phyloP scores from a whole-genome alignment of 2,113 vertebrate species.

The Saimiri boliviensis region DNA sequence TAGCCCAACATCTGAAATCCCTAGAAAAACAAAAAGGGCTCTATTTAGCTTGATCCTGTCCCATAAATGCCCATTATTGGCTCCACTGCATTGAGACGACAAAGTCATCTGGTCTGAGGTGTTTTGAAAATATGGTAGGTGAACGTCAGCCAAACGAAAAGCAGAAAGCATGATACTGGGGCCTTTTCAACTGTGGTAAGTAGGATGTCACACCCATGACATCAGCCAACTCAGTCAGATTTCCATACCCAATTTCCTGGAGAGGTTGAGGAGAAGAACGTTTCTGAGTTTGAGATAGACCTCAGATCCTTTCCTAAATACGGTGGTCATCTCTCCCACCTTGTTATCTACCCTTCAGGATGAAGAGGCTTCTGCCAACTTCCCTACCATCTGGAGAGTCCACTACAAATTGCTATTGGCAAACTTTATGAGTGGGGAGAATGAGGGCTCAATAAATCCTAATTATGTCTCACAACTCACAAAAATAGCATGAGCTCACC shows the following conservation, averaged over 20 bases:
- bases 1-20: not conserved
- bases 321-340: not conserved
- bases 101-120: not conserved
- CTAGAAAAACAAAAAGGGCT: not conserved
- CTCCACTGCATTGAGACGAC: not conserved
- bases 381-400: not conserved
- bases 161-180: not conserved
- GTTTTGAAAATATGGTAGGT: not conserved
- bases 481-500: slow-evolving; percentile 82
- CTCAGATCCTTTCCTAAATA: not conserved
- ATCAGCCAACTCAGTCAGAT: not conserved
- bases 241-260: not conserved
- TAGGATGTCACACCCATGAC: not conserved
- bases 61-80: not conserved
- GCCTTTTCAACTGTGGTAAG: not conserved
- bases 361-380: not conserved
- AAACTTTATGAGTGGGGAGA: not conserved
- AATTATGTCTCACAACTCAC: not conserved
- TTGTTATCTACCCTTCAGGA: not conserved
- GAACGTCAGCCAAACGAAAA: not conserved
- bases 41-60: not conserved
- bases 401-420: not conserved
- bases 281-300: not conserved
- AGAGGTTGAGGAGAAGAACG: not conserved
- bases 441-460: not conserved